Conservation (phyloP, 2,113 vertebrate genomes). For the Mus pahari region DNA sequence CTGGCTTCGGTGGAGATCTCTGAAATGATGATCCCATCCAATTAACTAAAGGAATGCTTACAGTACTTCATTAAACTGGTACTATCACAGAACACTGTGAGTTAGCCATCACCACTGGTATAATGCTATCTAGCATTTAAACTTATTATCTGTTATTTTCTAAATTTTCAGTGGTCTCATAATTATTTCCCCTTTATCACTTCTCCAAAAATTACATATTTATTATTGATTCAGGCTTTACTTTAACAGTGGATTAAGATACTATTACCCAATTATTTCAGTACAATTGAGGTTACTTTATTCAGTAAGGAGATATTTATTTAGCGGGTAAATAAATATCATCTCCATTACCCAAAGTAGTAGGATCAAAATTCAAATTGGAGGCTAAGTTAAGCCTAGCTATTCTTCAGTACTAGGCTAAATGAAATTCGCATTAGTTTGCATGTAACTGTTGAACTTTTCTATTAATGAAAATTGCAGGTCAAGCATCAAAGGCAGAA, state of each 20-base stretch:
- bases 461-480: not conserved
- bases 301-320: not conserved
- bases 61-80: fast-evolving
- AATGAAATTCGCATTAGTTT: not conserved
- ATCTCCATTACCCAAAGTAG: not conserved
- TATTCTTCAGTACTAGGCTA: not conserved
- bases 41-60: not conserved
- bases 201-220: not conserved
- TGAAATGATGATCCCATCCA: not conserved
- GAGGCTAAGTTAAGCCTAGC: not conserved
- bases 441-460: not conserved
- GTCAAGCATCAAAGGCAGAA: not conserved
- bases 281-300: not conserved
- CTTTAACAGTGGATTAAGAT: fast-evolving
- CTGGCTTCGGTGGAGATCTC: not conserved
- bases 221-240: not conserved
- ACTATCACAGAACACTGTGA: not conserved
- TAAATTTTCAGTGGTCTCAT: not conserved
- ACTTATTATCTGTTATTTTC: not conserved
- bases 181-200: not conserved
- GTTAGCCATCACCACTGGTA: not conserved
- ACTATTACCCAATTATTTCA: not conserved
- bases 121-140: not conserved
- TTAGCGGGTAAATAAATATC: not conserved
- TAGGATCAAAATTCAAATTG: not conserved